Conservation (phyloP, 2,888 invertebrate genomes). For the Acanthoscelides obtectus region DNA sequence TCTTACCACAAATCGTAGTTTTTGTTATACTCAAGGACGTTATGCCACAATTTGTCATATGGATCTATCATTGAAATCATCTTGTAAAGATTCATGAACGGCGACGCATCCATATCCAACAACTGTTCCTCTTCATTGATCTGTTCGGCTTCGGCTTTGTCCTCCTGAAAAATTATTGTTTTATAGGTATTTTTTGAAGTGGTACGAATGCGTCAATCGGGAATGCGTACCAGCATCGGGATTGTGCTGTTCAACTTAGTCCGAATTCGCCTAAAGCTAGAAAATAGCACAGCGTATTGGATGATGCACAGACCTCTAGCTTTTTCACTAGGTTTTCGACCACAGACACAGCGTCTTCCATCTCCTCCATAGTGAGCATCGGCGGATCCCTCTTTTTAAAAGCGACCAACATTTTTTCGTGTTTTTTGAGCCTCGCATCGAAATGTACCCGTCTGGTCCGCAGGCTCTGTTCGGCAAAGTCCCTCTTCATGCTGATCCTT, state of each 20-base stretch:
- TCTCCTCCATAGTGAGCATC: constrained; percentile 75
- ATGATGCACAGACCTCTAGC: constrained; percentile 32
- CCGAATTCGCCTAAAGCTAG: too few species aligned
- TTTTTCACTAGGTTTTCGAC: constrained; percentile 65
- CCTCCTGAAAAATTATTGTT: too few species aligned
- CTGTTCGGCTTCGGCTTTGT: constrained; percentile 60
- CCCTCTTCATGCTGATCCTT: constrained; percentile 68
- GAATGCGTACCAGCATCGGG: too few species aligned
- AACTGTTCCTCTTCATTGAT: constrained; percentile 79
- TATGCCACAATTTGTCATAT: constrained; percentile 82
- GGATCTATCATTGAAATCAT: constrained; percentile 74
- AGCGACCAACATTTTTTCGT: constrained; percentile 69
- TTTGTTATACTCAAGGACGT: constrained; percentile 68
- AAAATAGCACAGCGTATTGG: too few species aligned
- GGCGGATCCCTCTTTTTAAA: constrained; percentile 79
- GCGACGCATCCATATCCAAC: constrained; percentile 74
- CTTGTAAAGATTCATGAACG: constrained; percentile 64
- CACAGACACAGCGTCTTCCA: constrained; percentile 70
- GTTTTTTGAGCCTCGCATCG: constrained; percentile 63
- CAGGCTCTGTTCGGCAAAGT: constrained; percentile 72
- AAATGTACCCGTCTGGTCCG: constrained; percentile 58
- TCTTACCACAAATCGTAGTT: constrained; percentile 75
- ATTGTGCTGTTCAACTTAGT: too few species aligned
- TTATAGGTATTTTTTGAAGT: too few species aligned
- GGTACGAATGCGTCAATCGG: too few species aligned